Evolutionary conservation across 1,140 invertebrate genomes (phyloP).

Genomic region (Macrotrachela quadricornifera): DNA sequence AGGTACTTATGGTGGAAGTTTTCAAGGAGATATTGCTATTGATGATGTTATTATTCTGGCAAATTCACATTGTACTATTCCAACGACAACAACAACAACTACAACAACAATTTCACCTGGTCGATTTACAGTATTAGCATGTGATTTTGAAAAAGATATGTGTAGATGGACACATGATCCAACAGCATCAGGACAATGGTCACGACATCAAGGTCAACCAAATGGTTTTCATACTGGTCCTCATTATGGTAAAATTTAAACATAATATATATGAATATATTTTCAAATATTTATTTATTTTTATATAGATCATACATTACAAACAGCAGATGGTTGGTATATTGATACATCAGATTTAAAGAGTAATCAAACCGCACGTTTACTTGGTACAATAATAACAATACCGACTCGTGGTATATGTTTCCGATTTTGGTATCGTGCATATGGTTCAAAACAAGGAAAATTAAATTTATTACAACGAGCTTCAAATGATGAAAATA

Average conservation of each 20-base stretch:
- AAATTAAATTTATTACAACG: too few relatives aligned
- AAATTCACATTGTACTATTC: not conserved
- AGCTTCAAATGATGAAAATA: not conserved
- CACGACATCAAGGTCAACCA: not conserved
- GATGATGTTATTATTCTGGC: not conserved
- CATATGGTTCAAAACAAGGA: not conserved
- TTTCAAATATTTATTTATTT: too few relatives aligned
- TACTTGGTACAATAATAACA: not conserved
- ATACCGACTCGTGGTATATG: constrained; percentile 2
- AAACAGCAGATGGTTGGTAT: not conserved
- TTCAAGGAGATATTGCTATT: constrained; percentile 6
- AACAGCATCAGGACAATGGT: constrained; percentile 7
- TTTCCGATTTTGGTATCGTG: constrained; percentile 8
- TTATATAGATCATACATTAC: constrained; percentile 2
- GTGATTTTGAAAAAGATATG: constrained; percentile 18
- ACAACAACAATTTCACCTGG: constrained; percentile 6
- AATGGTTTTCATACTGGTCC: too few relatives aligned
- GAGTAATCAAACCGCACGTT: constrained; percentile 5
- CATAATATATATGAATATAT: too few relatives aligned
- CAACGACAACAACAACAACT: not conserved
- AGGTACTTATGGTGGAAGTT: not conserved
- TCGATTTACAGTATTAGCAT: constrained; percentile 15
- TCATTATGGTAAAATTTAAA: too few relatives aligned
- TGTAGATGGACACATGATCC: constrained; percentile 18
- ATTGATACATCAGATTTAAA: not conserved